Conservation (phyloP, 92 coral and sea anemone genomes). For the Scolanthus callimorphus region DNA sequence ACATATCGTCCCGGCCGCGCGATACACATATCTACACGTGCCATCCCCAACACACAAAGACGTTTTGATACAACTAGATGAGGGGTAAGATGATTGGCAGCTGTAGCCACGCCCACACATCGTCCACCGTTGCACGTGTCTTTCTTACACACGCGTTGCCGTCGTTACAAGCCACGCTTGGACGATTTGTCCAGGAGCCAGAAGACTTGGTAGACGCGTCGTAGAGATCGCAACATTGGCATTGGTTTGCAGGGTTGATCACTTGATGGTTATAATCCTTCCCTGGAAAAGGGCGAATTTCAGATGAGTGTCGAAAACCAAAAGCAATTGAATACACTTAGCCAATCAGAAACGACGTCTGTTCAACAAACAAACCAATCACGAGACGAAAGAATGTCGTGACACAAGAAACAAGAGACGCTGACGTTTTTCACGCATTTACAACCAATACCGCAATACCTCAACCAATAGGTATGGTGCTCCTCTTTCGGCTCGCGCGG, state of each 20-base stretch:
- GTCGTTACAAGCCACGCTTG: conserved; percentile 83
- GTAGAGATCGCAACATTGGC: conserved; percentile 84
- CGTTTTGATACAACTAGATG: conserved; percentile 60
- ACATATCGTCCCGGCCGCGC: conserved; percentile 55
- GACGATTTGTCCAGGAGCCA: conserved; percentile 80
- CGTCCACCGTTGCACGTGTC: conserved; percentile 72
- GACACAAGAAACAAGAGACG: too few species aligned
- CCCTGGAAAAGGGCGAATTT: conserved; percentile 43
- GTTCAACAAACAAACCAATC: too few species aligned
- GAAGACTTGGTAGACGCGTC: conserved; percentile 52
- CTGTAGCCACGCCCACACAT: conserved; percentile 63
- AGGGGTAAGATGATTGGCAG: conserved; percentile 62
- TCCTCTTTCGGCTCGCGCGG: too few species aligned
- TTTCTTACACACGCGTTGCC: conserved; percentile 58
- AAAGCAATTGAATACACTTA: too few species aligned
- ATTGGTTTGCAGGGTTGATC: conserved; percentile 61
- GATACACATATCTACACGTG: conserved; percentile 51
- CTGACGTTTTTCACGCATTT: too few species aligned
- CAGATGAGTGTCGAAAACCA: too few species aligned
- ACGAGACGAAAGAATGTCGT: too few species aligned
- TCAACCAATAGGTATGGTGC: too few species aligned
- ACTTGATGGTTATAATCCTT: conserved; percentile 57
- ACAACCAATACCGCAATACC: too few species aligned
- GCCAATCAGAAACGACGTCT: too few species aligned
- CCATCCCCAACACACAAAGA: conserved; percentile 77